Base-by-base conservation (phyloP, 2,113 vertebrate species). In the Indri indri region DNA sequence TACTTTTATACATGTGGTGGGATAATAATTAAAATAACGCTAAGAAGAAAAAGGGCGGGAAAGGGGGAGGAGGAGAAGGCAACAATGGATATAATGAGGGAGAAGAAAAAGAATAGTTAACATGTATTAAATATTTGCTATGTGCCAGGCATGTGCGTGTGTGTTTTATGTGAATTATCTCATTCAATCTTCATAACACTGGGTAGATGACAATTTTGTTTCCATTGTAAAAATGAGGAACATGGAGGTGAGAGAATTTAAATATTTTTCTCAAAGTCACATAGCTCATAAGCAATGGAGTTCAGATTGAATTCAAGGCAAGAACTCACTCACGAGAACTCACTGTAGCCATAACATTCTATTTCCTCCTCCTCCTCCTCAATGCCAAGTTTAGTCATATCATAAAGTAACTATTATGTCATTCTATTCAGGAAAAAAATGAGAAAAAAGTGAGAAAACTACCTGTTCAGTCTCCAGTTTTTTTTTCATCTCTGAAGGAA, bases 401-500 rank as follows among this genome's bases (percentile, higher is more conserved):
- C 3, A 54, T 61, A 52, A 74, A 86, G 6, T 73, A 83, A 37
- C 12, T 66, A 22, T 81, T 32, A 52, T 54, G 13, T 16, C 13
- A 5, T 61, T 70, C 22, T 95, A 47, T 77, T 59, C 27, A 37
- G 32, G 3, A 91, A 91, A 57, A 25, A 74, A 71, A 23, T 71
- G 63, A 91, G 18, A 5, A 90, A 57, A 93, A 74, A 18, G 16
- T 63, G 40, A 90, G 30, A 84, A 74, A 90, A 77, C 0, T 4
- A 88, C 23, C 86, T 94, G 17, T 97, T 97, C 92, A 96, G 77
- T 97, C 87, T 94, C 42, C 52, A 96, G 37, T 68, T 57, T 89
- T 94, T n/a, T 90, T 94, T 90, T 94, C 34, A 68, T 98, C 94
- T 74, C 95, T 94, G 66, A 94, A 80, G 63, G 92, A 85, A 91